A percentile compares a stretch with the other conserved stretches of the same genome.
Evolutionary conservation across 2,888 invertebrate species (phyloP).

Genomic region (Cheilosia variabilis): DNA sequence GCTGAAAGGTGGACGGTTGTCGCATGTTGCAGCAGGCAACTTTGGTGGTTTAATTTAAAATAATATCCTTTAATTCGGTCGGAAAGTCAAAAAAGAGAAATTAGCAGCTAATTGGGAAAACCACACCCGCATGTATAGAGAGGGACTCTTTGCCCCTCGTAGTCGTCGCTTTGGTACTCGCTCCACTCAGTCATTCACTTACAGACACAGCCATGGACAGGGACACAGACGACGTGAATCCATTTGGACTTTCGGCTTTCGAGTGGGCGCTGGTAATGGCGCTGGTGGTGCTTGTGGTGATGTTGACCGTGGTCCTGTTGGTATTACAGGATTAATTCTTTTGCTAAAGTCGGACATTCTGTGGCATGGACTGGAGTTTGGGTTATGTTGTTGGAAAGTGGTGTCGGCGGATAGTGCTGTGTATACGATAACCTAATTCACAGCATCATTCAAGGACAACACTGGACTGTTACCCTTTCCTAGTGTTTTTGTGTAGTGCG

Average conservation of each 20-base stretch:
- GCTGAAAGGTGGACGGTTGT: constrained; percentile 40
- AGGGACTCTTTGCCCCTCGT: constrained; percentile 10
- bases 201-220: constrained; percentile 4
- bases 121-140: constrained; percentile 57
- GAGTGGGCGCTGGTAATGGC: constrained; percentile 8
- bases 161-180: background rate
- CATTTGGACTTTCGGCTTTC: constrained; percentile 17
- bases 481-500: background rate
- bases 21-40: constrained; percentile 62
- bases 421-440: constrained; percentile 51
- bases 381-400: constrained; percentile 23
- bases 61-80: constrained; percentile 71
- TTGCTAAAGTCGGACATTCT: constrained; percentile 51
- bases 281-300: constrained; percentile 48
- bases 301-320: constrained; percentile 57
- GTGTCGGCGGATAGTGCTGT: background rate
- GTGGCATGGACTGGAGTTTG: constrained; percentile 31
- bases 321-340: constrained; percentile 60
- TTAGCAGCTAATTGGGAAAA: constrained; percentile 74
- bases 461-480: constrained; percentile 8
- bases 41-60: constrained; percentile 71
- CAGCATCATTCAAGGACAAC: constrained; percentile 46
- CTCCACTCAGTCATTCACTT: constrained; percentile 35
- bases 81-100: constrained; percentile 60
- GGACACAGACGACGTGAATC: constrained; percentile 43